These are phyloP conservation scores for Cromileptes altivelis DNA, from an alignment of 2,113 vertebrate genomes.

Conservation along the genomic window DNA sequence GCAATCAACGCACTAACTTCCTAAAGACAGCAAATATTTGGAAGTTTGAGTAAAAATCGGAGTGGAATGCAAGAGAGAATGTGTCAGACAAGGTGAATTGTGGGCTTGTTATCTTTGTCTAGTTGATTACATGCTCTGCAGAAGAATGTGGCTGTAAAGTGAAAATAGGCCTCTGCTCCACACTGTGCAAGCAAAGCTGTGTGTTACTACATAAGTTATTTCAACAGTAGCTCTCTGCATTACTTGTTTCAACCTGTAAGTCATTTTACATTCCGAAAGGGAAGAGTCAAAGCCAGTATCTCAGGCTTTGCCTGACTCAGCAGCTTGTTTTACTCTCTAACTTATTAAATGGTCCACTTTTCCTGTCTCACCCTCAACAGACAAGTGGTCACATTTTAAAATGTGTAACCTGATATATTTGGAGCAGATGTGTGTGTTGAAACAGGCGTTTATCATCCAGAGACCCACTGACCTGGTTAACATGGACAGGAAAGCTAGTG, in stretches of 20 bases:
- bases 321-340: background rate
- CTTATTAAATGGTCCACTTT: background rate
- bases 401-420: background rate
- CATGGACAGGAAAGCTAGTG: background rate
- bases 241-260: conserved; percentile 32
- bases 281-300: background rate
- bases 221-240: background rate
- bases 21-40: no score
- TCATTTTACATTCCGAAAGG: background rate
- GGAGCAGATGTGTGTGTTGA: conserved; percentile 1
- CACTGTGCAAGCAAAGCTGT: background rate
- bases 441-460: background rate
- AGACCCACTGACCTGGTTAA: conserved; percentile 5
- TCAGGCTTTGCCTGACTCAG: background rate
- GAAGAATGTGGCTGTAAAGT: background rate
- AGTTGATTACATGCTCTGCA: conserved; percentile 17
- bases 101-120: background rate
- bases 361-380: background rate
- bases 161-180: background rate
- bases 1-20: no score
- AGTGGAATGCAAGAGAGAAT: background rate
- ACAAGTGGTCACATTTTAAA: background rate
- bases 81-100: background rate
- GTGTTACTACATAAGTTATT: conserved; percentile 9
- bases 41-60: no score